Evolutionary conservation across 2,113 vertebrate species (phyloP).

Genomic region (Oryzias melastigma): DNA sequence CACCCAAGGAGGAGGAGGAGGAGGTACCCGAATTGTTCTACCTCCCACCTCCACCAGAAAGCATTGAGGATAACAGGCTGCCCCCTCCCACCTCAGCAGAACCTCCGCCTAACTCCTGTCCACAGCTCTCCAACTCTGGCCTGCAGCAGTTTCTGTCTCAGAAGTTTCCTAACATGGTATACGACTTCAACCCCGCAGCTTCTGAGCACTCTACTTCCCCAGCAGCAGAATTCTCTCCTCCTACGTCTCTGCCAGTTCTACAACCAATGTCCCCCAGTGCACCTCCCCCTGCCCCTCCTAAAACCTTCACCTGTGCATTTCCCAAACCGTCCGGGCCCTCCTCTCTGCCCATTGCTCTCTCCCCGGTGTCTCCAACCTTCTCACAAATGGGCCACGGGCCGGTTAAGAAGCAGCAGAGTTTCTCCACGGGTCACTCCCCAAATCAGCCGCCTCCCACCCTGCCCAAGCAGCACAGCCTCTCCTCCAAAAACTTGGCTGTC

Average conservation of each 20-base stretch:
- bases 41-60: conserved; percentile 55
- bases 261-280: conserved; percentile 56
- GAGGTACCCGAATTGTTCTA: conserved; percentile 31
- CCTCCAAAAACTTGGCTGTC: conserved; percentile 75
- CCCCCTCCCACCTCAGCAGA: conserved; percentile 59
- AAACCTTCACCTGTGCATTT: conserved; percentile 77
- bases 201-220: conserved; percentile 24
- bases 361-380: conserved; percentile 52
- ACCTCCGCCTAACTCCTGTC: background rate
- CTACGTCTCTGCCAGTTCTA: conserved; percentile 44
- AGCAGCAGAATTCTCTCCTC: conserved; percentile 61
- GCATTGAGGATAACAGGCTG: conserved; percentile 56
- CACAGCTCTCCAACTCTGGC: conserved; percentile 64
- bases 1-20: conserved; percentile 62
- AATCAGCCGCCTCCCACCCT: conserved; percentile 83
- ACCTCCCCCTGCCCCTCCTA: conserved; percentile 81
- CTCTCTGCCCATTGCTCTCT: conserved; percentile 64
- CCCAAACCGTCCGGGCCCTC: conserved; percentile 74
- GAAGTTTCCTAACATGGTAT: conserved; percentile 85
- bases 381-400: conserved; percentile 33
- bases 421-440: conserved; percentile 78
- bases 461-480: conserved; percentile 90
- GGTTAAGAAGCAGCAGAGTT: conserved; percentile 83
- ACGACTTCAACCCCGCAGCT: conserved; percentile 51
- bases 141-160: conserved; percentile 78